Conservation (phyloP, 1,140 invertebrate species). For the Uloborus diversus region DNA sequence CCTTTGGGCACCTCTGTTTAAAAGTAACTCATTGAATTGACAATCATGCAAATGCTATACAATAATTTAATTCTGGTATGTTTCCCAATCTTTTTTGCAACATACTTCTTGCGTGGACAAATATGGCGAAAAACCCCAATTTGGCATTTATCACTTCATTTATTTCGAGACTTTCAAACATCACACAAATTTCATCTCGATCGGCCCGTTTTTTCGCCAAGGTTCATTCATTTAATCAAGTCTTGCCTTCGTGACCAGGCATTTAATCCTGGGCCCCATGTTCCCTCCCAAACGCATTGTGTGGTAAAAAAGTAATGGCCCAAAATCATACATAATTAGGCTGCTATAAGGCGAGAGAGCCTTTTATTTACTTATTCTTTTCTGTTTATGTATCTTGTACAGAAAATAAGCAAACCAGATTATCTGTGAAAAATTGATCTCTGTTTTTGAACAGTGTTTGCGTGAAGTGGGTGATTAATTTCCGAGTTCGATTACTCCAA, state of each 20-base stretch:
- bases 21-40: too few species aligned
- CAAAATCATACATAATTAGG: conserved; percentile 40
- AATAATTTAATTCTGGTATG: too few species aligned
- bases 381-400: too few species aligned
- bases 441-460: too few species aligned
- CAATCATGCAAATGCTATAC: too few species aligned
- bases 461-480: not conserved
- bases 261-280: conserved; percentile 39
- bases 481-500: too few species aligned
- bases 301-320: conserved; percentile 38
- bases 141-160: not conserved
- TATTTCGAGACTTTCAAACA: not conserved
- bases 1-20: too few species aligned
- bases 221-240: conserved; percentile 16
- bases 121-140: not conserved
- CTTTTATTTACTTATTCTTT: too few species aligned
- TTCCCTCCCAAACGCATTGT: conserved; percentile 30
- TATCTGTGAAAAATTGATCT: too few species aligned
- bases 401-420: too few species aligned
- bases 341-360: not conserved
- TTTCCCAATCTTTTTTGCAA: too few species aligned
- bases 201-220: not conserved
- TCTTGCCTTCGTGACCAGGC: conserved; percentile 13
- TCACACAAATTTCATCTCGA: not conserved
- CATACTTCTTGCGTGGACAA: too few species aligned